A percentile compares a stretch with the other conserved stretches of the same genome.
Conservation (phyloP, 2,888 invertebrate genomes). For the Rhingia campestris region DNA sequence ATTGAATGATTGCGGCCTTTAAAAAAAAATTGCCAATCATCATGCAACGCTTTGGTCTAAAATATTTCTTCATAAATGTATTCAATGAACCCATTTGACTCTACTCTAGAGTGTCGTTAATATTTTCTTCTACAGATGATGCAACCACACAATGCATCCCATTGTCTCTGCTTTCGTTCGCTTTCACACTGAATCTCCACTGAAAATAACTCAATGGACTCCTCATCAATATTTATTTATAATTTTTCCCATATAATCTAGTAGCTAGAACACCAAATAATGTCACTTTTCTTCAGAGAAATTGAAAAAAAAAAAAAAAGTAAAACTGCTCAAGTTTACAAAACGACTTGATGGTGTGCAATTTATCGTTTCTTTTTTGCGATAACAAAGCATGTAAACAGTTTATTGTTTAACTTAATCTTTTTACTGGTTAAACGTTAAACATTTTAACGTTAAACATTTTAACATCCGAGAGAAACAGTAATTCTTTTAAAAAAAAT, state of each 20-base stretch:
- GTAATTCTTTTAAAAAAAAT: too few species aligned
- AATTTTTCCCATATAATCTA: background rate
- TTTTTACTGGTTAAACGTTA: background rate
- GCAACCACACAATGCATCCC: background rate
- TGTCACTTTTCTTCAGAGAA: background rate
- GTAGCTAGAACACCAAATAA: background rate
- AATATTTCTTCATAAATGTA: background rate
- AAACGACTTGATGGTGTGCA: too few species aligned
- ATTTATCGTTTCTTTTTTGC: background rate
- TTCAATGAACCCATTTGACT: background rate
- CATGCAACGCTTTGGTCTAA: background rate
- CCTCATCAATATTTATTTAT: background rate
- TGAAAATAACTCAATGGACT: background rate
- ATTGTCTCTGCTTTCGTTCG: background rate
- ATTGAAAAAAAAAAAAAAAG: background rate
- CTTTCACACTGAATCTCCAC: background rate
- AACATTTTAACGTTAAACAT: too few species aligned
- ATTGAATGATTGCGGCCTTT: too few species aligned
- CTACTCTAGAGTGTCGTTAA: background rate
- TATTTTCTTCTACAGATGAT: background rate
- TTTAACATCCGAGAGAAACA: too few species aligned
- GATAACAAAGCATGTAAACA: background rate
- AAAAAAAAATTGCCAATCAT: too few species aligned
- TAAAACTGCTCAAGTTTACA: background rate
- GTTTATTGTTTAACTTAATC: background rate